phyloP scores from a whole-genome alignment of 2,113 vertebrate genomes.

The Pampusana beccarii region DNA sequence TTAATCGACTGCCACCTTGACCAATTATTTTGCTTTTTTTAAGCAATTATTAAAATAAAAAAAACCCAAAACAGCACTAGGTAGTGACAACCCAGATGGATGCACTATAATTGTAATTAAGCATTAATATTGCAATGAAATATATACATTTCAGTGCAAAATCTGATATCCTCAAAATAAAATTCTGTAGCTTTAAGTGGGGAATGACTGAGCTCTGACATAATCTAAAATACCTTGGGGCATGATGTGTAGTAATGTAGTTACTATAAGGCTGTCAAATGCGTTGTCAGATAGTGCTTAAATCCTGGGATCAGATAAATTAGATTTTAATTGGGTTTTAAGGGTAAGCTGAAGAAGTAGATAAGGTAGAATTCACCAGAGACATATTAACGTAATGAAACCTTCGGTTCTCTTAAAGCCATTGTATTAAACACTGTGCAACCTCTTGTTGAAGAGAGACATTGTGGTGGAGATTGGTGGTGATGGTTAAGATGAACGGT shows the following conservation, averaged over 20 bases:
- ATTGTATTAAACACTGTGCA: conserved; percentile 60
- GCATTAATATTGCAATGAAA: neutral
- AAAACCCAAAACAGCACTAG: accelerated
- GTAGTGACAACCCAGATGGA: neutral
- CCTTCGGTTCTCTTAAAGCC: conserved; percentile 67
- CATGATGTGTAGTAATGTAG: conserved; percentile 45
- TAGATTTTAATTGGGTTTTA: conserved; percentile 87
- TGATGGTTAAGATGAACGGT: conserved; percentile 69
- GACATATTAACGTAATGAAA: conserved; percentile 80
- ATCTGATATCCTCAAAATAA: neutral
- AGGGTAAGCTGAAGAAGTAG: conserved; percentile 80
- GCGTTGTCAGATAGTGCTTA: conserved; percentile 68
- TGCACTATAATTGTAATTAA: neutral
- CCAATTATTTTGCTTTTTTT: neutral
- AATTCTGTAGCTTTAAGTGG: conserved; percentile 3
- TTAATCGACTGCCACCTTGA: neutral
- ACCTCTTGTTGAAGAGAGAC: conserved; percentile 18
- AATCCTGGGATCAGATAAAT: conserved; percentile 82
- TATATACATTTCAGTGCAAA: neutral
- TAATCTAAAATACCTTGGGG: conserved; percentile 63
- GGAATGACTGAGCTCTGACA: conserved; percentile 20
- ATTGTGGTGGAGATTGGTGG: conserved; percentile 68
- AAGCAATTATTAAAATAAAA: neutral
- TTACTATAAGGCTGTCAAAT: conserved; percentile 63
- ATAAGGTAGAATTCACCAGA: conserved; percentile 82